Evolutionary conservation across 2,888 invertebrate species (phyloP).

Genomic region (Choreutis nemorana): DNA sequence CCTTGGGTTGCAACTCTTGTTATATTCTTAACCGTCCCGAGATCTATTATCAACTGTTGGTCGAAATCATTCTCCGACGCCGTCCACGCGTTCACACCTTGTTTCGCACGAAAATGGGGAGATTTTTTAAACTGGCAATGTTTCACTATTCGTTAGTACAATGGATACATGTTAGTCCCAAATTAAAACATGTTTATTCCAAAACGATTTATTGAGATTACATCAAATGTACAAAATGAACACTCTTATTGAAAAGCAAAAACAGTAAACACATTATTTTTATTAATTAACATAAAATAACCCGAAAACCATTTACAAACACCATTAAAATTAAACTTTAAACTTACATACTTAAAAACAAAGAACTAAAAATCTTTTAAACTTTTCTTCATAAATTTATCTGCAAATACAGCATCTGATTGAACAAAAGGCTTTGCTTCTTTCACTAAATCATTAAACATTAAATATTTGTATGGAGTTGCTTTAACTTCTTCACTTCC

Average conservation of each 20-base stretch:
- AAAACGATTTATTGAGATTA: background rate
- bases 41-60: constrained; percentile 90
- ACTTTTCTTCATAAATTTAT: constrained; percentile 66
- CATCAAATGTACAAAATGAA: background rate
- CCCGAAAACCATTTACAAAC: constrained; percentile 5
- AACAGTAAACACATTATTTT: background rate
- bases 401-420: constrained; percentile 62
- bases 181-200: background rate
- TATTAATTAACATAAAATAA: constrained; percentile 6
- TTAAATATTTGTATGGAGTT: constrained; percentile 58
- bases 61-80: constrained; percentile 90
- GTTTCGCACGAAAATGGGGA: constrained; percentile 15
- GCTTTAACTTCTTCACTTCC: constrained; percentile 19
- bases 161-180: background rate
- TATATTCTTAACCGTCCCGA: constrained; percentile 87
- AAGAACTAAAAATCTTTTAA: constrained; percentile 28
- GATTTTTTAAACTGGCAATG: background rate
- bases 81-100: constrained; percentile 93
- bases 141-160: background rate
- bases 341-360: no score
- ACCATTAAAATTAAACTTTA: constrained; percentile 9
- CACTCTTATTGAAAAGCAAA: no score
- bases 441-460: constrained; percentile 67
- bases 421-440: constrained; percentile 47
- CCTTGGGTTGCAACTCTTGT: constrained; percentile 91